Evolutionary conservation across 2,797 vertebrate genomes (phyloP).

Genomic region (Megaceryle alcyon): DNA sequence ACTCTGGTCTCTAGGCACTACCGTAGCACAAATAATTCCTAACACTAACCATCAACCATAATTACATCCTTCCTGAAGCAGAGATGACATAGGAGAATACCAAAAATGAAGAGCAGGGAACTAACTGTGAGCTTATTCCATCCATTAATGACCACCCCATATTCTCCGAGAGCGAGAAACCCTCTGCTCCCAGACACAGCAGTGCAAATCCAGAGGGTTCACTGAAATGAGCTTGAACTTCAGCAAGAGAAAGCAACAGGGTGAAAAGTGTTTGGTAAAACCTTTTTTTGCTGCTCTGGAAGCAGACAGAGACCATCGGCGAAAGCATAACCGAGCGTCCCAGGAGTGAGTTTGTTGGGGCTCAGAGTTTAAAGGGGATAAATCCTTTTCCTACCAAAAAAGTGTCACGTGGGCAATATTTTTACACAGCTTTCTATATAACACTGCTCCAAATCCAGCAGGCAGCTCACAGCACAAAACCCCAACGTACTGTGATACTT

Average conservation of each 20-base stretch:
- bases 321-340: not conserved
- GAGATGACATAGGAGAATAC: slow-evolving; percentile 20
- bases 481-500: too few relatives aligned
- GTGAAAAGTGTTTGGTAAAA: not conserved
- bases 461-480: too few relatives aligned
- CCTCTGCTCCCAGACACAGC: not conserved
- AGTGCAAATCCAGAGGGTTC: slow-evolving; percentile 2
- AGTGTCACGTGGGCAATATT: not conserved
- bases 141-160: not conserved
- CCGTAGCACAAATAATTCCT: slow-evolving; percentile 31
- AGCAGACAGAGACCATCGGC: accelerated
- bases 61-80: slow-evolving; percentile 59
- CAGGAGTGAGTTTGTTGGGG: not conserved
- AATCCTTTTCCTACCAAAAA: not conserved
- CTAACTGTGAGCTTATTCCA: not conserved
- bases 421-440: not conserved
- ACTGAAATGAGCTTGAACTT: not conserved
- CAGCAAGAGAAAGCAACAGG: not conserved
- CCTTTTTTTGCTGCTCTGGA: not conserved
- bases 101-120: not conserved
- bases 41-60: slow-evolving; percentile 14
- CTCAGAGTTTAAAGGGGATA: not conserved
- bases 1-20: slow-evolving; percentile 14
- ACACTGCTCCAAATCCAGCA: not conserved
- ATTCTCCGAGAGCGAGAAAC: not conserved